Base-by-base conservation (phyloP, 2,113 vertebrate species). In the Pholis gunnellus region DNA sequence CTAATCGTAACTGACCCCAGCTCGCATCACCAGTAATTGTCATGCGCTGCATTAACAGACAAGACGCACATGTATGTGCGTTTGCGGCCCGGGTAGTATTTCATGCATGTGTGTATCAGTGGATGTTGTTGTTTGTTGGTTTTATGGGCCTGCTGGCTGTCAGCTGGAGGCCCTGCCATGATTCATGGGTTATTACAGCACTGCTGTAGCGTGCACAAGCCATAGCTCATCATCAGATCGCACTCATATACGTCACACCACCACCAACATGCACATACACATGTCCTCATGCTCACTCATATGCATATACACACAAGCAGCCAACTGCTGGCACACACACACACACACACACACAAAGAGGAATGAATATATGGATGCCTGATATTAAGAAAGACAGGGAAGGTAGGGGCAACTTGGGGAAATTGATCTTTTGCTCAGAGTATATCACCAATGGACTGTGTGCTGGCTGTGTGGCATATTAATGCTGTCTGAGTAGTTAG, bases 121-220 rank as follows among this genome's bases (percentile, higher is more conserved):
- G 50, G 63, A 29, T 88, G 85, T 84, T 87, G 78, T 69, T 87
- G 78, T 88, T 78, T 88, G 78, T 89, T 88, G 82, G 79, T 88
- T 91, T 94, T 90, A 87, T 81, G 50, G 89, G 86, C 72, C 78
- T 80, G 67, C 78, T 84, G 81, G 82, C 84, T 94, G 92, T 93
- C 88, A 88, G 64, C 65, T 54, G 61, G 48, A 70, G 69, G 63
- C 71, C 56, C 84, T 76, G 82, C 73, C 36, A 72, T 94, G 91
- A 94, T 93, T 93, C 84, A 93, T 93, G 84, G 88, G 83, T 93
- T 93, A 91, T 94, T 94, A 92, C 90, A 87, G 87, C 75, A 85
- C 75, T 46, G 66, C 86, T 85, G 90, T 88, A 83, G 89, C 88
- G 79, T 90, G 82, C 87, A 82, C 66, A 70, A 83, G 75, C 87